Evolutionary conservation across 2,888 invertebrate genomes (phyloP).

Genomic region (Uloborus plumipes): DNA sequence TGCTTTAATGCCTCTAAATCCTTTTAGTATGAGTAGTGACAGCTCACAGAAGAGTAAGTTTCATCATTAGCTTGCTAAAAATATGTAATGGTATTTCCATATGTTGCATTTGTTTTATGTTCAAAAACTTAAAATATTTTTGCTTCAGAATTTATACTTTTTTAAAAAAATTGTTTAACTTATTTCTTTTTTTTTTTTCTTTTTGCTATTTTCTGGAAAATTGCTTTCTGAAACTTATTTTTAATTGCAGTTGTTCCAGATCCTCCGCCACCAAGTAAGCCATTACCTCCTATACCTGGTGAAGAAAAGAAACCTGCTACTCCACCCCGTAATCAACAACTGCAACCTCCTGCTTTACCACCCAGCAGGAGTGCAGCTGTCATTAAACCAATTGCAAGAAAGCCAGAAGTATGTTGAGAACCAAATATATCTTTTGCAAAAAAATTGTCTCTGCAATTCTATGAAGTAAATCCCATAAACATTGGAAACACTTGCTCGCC

Average conservation of each 20-base stretch:
- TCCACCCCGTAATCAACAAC: constrained; percentile 68
- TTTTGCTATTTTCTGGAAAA: not conserved
- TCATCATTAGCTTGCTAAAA: no score
- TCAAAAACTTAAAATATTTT: no score
- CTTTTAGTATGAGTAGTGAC: no score
- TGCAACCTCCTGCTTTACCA: constrained; percentile 53
- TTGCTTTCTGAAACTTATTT: not conserved
- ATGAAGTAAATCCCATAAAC: no score
- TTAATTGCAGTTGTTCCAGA: constrained; percentile 82
- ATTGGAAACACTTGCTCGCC: no score
- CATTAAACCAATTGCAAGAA: constrained; percentile 82
- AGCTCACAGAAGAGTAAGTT: no score
- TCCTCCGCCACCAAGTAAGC: constrained; percentile 80
- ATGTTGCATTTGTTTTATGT: no score
- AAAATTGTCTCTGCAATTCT: no score
- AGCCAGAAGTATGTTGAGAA: constrained; percentile 78
- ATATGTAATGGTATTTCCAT: no score
- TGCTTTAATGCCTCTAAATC: no score
- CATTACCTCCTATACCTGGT: constrained; percentile 79
- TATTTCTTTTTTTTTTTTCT: not conserved
- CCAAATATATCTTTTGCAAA: not conserved
- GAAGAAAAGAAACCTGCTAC: constrained; percentile 70
- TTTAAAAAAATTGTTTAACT: not conserved
- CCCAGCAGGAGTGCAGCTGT: constrained; percentile 80
- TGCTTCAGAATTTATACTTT: no score